A percentile compares a stretch with the other conserved stretches of the same genome.
These are phyloP conservation scores for Nephrotoma appendiculata DNA, from an alignment of 2,888 invertebrate genomes.

Conservation along the genomic window DNA sequence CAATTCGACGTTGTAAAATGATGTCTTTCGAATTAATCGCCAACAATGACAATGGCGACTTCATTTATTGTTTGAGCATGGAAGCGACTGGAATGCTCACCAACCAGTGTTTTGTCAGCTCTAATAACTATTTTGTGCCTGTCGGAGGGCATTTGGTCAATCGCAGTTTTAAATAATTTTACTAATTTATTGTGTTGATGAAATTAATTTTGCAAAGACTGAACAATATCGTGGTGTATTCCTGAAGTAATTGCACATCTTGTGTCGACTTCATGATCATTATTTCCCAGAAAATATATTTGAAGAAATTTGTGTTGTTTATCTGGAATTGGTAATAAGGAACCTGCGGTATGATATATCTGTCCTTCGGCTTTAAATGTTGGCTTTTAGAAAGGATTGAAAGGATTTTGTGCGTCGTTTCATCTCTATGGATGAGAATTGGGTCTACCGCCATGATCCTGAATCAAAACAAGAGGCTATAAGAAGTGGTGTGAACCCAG, in stretches of 20 bases:
- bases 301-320: slow-evolving; percentile 12
- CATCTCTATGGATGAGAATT: no score
- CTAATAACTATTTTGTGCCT: not conserved
- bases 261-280: slow-evolving; percentile 11
- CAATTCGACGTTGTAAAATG: no score
- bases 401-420: no score
- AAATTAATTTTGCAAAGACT: not conserved
- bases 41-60: no score
- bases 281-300: slow-evolving; percentile 17
- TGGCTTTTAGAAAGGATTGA: no score
- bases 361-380: not conserved
- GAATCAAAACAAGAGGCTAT: no score
- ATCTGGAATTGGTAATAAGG: slow-evolving; percentile 11
- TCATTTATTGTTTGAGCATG: no score
- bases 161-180: not conserved
- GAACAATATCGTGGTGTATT: slow-evolving; percentile 16
- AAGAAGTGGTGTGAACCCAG: no score
- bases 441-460: no score
- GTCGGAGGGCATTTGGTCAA: not conserved
- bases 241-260: slow-evolving; percentile 9
- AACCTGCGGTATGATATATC: slow-evolving; percentile 11
- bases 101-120: no score
- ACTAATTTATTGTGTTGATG: not conserved
- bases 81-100: no score
- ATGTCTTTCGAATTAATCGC: no score